phyloP scores from a whole-genome alignment of 2,888 invertebrate genomes.

The Scotopteryx bipunctaria region DNA sequence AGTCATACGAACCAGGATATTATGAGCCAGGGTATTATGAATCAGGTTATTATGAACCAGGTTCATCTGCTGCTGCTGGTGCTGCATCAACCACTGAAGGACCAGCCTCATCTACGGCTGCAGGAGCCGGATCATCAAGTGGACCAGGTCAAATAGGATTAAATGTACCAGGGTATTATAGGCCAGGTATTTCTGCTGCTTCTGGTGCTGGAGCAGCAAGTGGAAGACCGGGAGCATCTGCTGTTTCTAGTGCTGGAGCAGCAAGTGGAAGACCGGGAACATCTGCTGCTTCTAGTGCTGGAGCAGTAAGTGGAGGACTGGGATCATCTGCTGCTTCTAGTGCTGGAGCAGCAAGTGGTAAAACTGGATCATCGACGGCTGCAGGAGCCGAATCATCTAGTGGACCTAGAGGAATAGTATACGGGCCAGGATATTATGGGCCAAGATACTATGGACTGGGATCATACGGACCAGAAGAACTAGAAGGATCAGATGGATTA shows the following conservation, averaged over 20 bases:
- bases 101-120: no score
- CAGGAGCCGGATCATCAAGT: no score
- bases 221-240: no score
- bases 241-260: background rate
- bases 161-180: no score
- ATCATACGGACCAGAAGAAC: constrained; percentile 15
- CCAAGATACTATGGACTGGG: background rate
- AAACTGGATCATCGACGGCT: background rate
- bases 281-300: background rate
- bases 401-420: background rate
- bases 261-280: constrained; percentile 1
- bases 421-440: background rate
- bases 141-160: no score
- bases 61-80: background rate
- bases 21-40: no score
- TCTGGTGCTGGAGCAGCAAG: no score
- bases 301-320: background rate
- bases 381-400: background rate
- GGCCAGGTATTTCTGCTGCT: no score
- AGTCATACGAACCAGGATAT: no score
- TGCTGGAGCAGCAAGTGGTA: background rate
- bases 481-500: background rate
- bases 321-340: background rate
- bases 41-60: background rate
- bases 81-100: background rate